A percentile compares a stretch with the other conserved stretches of the same genome.
Conservation (phyloP, 2,888 invertebrate genomes). For the Anoncus sp. region DNA sequence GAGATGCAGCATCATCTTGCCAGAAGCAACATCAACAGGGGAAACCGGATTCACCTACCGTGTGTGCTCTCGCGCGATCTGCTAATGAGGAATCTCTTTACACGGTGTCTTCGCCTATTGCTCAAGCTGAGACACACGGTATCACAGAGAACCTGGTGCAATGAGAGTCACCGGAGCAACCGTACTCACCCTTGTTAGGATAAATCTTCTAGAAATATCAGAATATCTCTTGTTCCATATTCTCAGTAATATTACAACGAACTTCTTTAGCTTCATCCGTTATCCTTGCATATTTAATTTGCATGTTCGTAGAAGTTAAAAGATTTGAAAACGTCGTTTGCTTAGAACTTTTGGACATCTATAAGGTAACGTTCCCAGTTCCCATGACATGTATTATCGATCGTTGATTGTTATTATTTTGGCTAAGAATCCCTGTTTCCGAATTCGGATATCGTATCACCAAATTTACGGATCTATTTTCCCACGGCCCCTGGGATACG, state of each 20-base stretch:
- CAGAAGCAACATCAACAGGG: slow-evolving; percentile 45
- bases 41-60: slow-evolving; percentile 73
- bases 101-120: slow-evolving; percentile 69
- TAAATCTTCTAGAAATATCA: neutral
- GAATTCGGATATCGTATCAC: too few relatives aligned
- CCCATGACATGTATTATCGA: neutral
- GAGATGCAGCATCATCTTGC: slow-evolving; percentile 33
- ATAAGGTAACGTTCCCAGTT: neutral
- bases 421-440: too few relatives aligned
- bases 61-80: slow-evolving; percentile 65
- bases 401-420: too few relatives aligned
- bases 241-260: neutral
- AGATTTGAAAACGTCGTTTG: too few relatives aligned
- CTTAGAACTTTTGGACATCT: neutral
- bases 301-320: neutral
- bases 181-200: slow-evolving; percentile 9
- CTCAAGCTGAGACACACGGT: slow-evolving; percentile 37
- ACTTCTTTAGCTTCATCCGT: neutral
- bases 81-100: slow-evolving; percentile 75
- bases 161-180: neutral
- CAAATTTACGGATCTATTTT: too few relatives aligned
- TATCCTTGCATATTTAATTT: neutral
- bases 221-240: neutral
- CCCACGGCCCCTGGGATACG: too few relatives aligned
- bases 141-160: neutral